Percentiles rank a stretch among this genome's conserved stretches.
These are phyloP conservation scores for Antennarius maculatus DNA, from an alignment of 2,797 vertebrate species.

Conservation along the genomic window DNA sequence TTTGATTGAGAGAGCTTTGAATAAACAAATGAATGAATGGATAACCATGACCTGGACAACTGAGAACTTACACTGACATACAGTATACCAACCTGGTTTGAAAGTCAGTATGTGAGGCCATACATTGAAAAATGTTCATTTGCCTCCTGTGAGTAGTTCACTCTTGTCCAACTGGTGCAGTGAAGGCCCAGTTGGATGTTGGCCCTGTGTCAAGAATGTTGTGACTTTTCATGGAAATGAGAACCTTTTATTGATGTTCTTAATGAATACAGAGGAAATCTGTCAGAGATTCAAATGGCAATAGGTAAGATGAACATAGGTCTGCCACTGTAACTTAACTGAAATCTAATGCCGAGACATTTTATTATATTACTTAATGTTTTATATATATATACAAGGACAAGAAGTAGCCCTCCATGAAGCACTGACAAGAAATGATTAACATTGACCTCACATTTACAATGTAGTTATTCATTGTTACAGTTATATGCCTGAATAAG, in stretches of 20 bases:
- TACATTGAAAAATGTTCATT: not conserved
- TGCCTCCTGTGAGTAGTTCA: not conserved
- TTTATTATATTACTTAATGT: constrained; percentile 46
- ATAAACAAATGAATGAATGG: too few species aligned
- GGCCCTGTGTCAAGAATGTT: too few species aligned
- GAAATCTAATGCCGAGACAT: constrained; percentile 29
- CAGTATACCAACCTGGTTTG: not conserved
- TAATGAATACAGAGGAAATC: not conserved
- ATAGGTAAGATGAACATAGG: constrained; percentile 47
- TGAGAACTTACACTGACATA: too few species aligned
- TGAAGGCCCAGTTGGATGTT: not conserved
- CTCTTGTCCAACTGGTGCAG: not conserved
- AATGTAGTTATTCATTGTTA: constrained; percentile 30
- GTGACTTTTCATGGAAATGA: too few species aligned
- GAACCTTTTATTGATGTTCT: too few species aligned
- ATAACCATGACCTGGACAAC: too few species aligned
- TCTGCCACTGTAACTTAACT: constrained; percentile 48
- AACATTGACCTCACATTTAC: constrained; percentile 37
- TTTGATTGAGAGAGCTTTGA: too few species aligned
- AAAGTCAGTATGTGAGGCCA: not conserved
- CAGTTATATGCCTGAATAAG: constrained; percentile 13
- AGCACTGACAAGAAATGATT: constrained; percentile 47
- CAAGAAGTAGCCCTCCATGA: constrained; percentile 40
- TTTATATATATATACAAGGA: constrained; percentile 18
- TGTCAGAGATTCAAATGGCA: constrained; percentile 21